A percentile compares a stretch with the other conserved stretches of the same genome.
Evolutionary conservation across 2,113 vertebrate species (phyloP).

Genomic region (Actenoides lindsayi): DNA sequence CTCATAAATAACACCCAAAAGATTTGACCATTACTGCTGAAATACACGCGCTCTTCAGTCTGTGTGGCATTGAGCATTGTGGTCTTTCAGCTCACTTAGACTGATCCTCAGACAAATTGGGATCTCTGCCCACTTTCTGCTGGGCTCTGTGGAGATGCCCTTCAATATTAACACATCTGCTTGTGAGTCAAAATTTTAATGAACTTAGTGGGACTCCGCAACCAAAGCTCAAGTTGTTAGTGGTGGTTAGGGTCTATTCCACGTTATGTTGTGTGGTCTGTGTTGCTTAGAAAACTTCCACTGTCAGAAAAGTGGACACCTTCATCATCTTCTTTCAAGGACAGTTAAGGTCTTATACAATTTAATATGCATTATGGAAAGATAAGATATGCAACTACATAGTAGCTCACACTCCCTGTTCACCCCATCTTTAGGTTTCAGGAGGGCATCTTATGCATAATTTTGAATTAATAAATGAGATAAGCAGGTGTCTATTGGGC

Average conservation of each 20-base stretch:
- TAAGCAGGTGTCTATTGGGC: background rate
- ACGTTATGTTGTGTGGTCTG: background rate
- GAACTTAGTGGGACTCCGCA: background rate
- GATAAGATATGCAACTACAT: background rate
- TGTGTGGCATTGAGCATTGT: background rate
- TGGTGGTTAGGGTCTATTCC: background rate
- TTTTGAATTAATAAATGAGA: background rate
- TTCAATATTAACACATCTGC: background rate
- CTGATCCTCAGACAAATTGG: background rate
- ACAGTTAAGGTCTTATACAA: background rate
- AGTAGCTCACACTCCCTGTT: background rate
- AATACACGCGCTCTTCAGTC: background rate
- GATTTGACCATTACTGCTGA: background rate
- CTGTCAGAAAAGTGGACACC: background rate
- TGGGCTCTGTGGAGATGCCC: background rate
- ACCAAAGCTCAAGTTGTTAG: background rate
- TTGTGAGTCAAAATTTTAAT: background rate
- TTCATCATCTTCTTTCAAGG: background rate
- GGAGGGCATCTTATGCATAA: background rate
- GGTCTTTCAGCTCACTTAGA: background rate
- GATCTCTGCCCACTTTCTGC: background rate
- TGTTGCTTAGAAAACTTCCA: background rate
- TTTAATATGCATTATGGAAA: background rate
- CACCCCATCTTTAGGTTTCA: background rate
- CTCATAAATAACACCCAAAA: background rate